A percentile compares a stretch with the other conserved stretches of the same genome.
These are phyloP conservation scores for Cheilosia urbana DNA, from an alignment of 2,888 invertebrate genomes.

Conservation along the genomic window DNA sequence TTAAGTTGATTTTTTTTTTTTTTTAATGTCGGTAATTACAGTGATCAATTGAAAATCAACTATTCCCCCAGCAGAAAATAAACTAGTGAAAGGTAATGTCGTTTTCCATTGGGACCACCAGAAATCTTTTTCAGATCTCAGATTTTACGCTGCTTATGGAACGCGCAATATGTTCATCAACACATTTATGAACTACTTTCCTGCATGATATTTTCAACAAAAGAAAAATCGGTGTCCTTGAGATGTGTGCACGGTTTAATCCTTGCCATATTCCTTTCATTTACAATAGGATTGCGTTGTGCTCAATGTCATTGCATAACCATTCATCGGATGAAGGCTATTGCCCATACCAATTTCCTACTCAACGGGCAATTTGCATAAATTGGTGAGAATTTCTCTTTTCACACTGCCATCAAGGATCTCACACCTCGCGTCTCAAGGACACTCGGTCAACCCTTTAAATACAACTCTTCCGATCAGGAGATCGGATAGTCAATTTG, in stretches of 20 bases:
- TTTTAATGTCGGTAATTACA: no score
- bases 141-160: no score
- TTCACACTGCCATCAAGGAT: conserved; percentile 57
- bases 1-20: no score
- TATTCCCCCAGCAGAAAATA: no score
- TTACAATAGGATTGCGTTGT: background rate
- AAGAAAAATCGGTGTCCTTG: no score
- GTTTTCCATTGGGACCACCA: no score
- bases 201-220: no score
- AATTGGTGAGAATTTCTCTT: conserved; percentile 49
- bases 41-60: no score
- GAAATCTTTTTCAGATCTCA: no score
- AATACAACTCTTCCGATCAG: conserved; percentile 1
- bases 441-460: conserved; percentile 33
- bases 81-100: no score
- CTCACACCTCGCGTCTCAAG: conserved; percentile 24
- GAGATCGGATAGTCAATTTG: background rate
- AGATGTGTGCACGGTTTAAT: background rate
- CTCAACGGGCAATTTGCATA: conserved; percentile 46
- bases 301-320: conserved; percentile 44
- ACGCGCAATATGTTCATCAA: no score
- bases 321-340: background rate
- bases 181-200: no score
- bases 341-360: background rate
- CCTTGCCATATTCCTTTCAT: background rate